Percentiles rank a stretch among this genome's conserved stretches.
Conservation (phyloP, 2,797 vertebrate genomes). For the Pyrrhura leucotis region DNA sequence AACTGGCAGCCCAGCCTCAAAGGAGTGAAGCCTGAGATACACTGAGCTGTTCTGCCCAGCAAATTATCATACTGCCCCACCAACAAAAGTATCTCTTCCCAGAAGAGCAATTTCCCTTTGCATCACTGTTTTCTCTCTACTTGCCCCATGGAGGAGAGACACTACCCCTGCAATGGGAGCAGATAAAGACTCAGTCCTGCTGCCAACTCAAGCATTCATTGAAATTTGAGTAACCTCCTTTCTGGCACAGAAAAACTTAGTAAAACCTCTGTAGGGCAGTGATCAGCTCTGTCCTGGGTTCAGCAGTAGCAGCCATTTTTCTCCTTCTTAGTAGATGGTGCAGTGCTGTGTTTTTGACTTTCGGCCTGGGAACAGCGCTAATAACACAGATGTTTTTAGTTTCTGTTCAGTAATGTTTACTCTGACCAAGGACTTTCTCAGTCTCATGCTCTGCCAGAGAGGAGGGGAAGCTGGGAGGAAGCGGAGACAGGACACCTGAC, state of each 20-base stretch:
- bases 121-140: not conserved
- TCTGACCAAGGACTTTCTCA: too few species aligned
- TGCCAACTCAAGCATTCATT: not conserved
- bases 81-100: not conserved
- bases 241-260: not conserved
- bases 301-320: too few species aligned
- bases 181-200: not conserved
- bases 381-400: too few species aligned
- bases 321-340: too few species aligned
- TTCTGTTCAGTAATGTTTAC: too few species aligned
- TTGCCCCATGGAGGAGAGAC: not conserved
- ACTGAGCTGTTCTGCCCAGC: not conserved
- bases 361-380: too few species aligned
- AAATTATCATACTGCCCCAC: not conserved
- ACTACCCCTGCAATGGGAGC: accelerated
- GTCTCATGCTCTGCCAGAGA: too few species aligned
- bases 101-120: not conserved
- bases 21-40: not conserved
- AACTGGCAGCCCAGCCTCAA: not conserved
- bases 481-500: too few species aligned
- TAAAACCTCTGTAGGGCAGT: not conserved
- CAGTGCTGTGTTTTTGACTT: too few species aligned
- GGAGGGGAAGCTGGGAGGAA: too few species aligned
- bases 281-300: not conserved
- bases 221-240: not conserved